Evolutionary conservation across 2,113 vertebrate species (phyloP), one percentile per base, ranked within the genome.

Genomic region (Gymnogyps californianus): DNA sequence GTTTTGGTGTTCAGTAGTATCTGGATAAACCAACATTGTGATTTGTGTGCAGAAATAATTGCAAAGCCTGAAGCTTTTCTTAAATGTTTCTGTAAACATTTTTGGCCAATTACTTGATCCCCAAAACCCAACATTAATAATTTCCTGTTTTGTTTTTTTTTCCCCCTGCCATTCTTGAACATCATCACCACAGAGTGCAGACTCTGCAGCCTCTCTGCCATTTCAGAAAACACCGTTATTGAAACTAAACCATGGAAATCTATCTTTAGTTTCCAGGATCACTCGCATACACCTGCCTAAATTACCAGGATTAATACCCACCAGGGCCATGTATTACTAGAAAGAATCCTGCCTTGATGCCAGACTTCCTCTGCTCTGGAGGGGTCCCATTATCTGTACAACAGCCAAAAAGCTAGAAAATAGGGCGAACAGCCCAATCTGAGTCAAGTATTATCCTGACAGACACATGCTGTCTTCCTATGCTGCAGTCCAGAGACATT

Each of bases 341-440:
- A 93, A 94, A 95, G 91, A 96, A 91, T 93, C 82, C 89, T 59
- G 62, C 71, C 57, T 94, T 8, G 2, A 24, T 85, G 81, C 78
- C 93, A 96, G 89, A 79, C 67, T 83, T 96, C 42, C 84, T 85
- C 54, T 1, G 32, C 93, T 85, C 94, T 25, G 51, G 75, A 91
- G 93, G 93, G 81, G 78, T 71, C 78, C 69, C 83, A 3, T 91
- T 77, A 88, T 78, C 71, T 59, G 79, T 74, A 16, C 14, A 83
- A 79, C 79, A 93, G 78, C 91, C 94, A 96, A 79, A 91, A 93
- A 85, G 70, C 36, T 19, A 51, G 46, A 84, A 96, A 94, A 84
- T 20, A 89, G 82, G 91, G 89, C 92, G 96, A 71, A 26, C 29
- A 86, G 82, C 85, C 87, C 89, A 69, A 10, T 3, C 32, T 74